Base-by-base conservation (phyloP, 2,797 vertebrate genomes). In the Decapterus maruadsi region DNA sequence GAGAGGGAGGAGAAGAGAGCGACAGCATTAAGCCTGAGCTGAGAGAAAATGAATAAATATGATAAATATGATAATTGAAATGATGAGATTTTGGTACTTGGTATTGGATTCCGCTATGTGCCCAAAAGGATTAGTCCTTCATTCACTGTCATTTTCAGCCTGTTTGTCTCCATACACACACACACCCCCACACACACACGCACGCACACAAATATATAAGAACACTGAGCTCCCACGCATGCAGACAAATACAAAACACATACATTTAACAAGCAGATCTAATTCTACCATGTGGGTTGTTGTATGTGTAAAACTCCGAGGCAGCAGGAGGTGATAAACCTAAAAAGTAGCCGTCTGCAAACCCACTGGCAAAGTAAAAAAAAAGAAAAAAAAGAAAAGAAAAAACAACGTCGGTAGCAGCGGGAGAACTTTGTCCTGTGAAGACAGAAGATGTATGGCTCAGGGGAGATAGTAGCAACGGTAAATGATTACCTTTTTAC, bases 401-500 rank as follows among this genome's bases (percentile, higher is more conserved):
- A 87, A 88, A 87, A 89, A 78, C 66, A 77, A 82, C 63, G 56
- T 84, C 8, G 46, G 89, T 94, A 95, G 95, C 95, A 96, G 95
- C 94, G 86, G 96, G 95, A 96, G 96, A 96, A 92, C 90, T 92
- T 93, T 93, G 96, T 97, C 95, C 96, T 96, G 96, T 95, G 95
- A 97, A 97, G 95, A 96, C 96, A 96, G 95, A 94, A 96, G 97
- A 98, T 96, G 96, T 96, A 96, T 95, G 95, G 95, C 95, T 95
- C 94, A 94, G 95, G 93, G 95, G 95, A 96, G 96, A 96, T 96
- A 96, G 96, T 91, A 90, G 92, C 92, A 93, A 87, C 95, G 96
- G 94, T 94, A 97, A 97, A 96, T 97, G 96, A 97, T 96, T 96
- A 96, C 95, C 95, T 97, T 96, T 93, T 96, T 97, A 96, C 95